Percentiles rank a stretch among this genome's conserved stretches.
Evolutionary conservation across 2,113 vertebrate genomes (phyloP).

Genomic region (Sinocyclocheilus grahami): DNA sequence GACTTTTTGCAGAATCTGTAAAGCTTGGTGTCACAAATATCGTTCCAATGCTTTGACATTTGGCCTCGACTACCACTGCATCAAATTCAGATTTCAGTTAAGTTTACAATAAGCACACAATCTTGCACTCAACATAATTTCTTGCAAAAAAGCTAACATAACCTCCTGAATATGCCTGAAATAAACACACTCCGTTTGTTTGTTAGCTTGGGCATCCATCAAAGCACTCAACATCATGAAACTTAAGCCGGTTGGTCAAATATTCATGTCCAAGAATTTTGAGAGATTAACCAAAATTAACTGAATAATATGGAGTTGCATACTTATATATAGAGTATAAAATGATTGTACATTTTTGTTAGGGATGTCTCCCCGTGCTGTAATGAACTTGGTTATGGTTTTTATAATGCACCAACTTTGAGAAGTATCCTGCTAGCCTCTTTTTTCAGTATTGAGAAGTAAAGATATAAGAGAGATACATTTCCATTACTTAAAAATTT

Average conservation of each 20-base stretch:
- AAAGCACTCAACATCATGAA: conserved; percentile 26
- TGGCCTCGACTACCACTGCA: conserved; percentile 17
- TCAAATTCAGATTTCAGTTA: conserved; percentile 12
- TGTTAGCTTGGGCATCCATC: conserved; percentile 9
- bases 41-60: conserved; percentile 26
- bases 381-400: conserved; percentile 22
- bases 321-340: conserved; percentile 24
- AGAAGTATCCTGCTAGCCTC: background rate
- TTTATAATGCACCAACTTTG: background rate
- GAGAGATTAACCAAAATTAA: background rate
- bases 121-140: conserved; percentile 36
- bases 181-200: conserved; percentile 26
- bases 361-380: conserved; percentile 11
- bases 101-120: conserved; percentile 40
- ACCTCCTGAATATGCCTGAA: conserved; percentile 40
- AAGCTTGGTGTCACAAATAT: conserved; percentile 12
- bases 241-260: background rate
- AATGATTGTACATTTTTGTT: conserved; percentile 39
- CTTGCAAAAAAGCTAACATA: conserved; percentile 32
- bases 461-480: conserved; percentile 42
- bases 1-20: conserved; percentile 35
- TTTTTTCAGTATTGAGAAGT: conserved; percentile 33
- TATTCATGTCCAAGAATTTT: conserved; percentile 17
- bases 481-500: conserved; percentile 33
- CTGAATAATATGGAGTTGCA: background rate